A percentile compares a stretch with the other conserved stretches of the same genome.
These are phyloP conservation scores for Microplitis mediator DNA, from an alignment of 1,140 invertebrate species.

Conservation along the genomic window DNA sequence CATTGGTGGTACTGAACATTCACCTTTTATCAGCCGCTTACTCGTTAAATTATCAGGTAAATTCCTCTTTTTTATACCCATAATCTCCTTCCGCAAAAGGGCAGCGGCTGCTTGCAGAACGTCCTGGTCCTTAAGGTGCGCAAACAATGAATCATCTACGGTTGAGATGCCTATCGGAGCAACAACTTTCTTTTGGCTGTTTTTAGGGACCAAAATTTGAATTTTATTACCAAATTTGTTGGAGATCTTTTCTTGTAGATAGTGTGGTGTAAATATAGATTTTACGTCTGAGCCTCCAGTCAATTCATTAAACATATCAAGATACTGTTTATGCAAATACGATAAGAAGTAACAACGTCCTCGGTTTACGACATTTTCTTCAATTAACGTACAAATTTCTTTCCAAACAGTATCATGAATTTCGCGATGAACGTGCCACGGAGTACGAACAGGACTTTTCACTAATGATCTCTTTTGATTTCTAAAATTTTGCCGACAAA, in stretches of 20 bases:
- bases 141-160: conserved; percentile 37
- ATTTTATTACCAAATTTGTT: not conserved
- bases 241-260: not conserved
- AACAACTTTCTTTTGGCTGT: not conserved
- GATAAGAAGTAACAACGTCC: not conserved
- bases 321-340: not conserved
- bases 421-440: not conserved
- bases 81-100: conserved; percentile 34
- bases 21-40: conserved; percentile 33
- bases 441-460: not conserved
- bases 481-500: not conserved
- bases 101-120: conserved; percentile 31
- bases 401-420: not conserved
- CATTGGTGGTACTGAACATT: conserved; percentile 26
- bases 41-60: conserved; percentile 35
- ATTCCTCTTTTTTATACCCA: conserved; percentile 18
- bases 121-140: conserved; percentile 36
- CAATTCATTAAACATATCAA: not conserved
- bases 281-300: not conserved
- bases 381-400: not conserved
- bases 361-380: not conserved
- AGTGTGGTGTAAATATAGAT: not conserved
- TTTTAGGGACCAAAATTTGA: not conserved
- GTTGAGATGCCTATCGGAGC: conserved; percentile 28
- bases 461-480: not conserved